These are phyloP conservation scores for Lithobates pipiens DNA, from an alignment of 2,797 vertebrate genomes.

Conservation along the genomic window DNA sequence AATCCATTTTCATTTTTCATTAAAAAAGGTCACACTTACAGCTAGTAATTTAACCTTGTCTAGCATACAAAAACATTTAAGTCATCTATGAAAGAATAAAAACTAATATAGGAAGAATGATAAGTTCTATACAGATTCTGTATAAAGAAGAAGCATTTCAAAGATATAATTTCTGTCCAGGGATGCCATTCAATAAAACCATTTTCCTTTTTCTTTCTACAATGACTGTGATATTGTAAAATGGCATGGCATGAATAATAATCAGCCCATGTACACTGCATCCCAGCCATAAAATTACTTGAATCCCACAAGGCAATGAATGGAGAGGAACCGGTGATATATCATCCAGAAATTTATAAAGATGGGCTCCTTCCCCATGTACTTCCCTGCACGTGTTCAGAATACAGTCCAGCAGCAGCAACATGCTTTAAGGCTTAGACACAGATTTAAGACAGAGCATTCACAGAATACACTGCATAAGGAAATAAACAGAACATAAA, in stretches of 20 bases:
- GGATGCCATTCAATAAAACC: conserved; percentile 41
- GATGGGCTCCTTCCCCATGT: conserved; percentile 16
- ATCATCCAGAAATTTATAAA: conserved; percentile 55
- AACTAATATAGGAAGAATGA: conserved; percentile 17
- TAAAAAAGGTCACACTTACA: background rate
- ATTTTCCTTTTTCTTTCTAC: conserved; percentile 36
- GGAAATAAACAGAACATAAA: conserved; percentile 18
- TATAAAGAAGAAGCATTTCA: conserved; percentile 13
- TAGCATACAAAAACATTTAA: background rate
- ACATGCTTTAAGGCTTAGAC: conserved; percentile 15
- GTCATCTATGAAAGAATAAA: conserved; percentile 26
- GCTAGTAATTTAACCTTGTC: background rate
- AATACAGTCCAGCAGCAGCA: conserved; percentile 7
- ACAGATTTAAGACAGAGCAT: conserved; percentile 8
- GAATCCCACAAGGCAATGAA: conserved; percentile 55
- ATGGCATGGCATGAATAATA: conserved; percentile 54
- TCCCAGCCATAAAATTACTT: conserved; percentile 53
- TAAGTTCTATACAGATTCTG: conserved; percentile 4
- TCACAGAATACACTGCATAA: background rate
- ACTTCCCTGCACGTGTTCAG: conserved; percentile 38
- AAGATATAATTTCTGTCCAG: conserved; percentile 24
- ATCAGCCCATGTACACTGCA: conserved; percentile 47
- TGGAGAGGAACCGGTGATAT: conserved; percentile 39
- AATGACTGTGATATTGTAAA: conserved; percentile 42
- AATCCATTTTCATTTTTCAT: background rate